Evolutionary conservation across 2,797 vertebrate genomes (phyloP).

Genomic region (Ptychobarbus kaznakovi): DNA sequence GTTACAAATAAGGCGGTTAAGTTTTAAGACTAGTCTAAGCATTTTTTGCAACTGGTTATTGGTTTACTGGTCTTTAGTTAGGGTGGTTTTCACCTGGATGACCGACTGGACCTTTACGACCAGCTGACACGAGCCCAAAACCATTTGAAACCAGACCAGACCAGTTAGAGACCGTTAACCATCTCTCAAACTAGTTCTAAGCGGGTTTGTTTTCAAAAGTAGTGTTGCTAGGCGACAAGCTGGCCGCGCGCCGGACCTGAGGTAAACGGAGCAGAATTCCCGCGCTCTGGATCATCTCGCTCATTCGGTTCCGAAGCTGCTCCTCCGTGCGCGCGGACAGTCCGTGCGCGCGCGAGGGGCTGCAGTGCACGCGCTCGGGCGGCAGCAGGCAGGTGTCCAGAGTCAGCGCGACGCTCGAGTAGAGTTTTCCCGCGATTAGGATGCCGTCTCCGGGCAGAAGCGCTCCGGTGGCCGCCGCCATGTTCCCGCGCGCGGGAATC

Average conservation of each 20-base stretch:
- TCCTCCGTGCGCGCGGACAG: conserved; percentile 14
- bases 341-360: conserved; percentile 4
- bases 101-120: too few relatives aligned
- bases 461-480: neutral
- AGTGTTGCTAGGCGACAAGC: too few relatives aligned
- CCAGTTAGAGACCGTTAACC: too few relatives aligned
- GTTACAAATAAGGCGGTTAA: too few relatives aligned
- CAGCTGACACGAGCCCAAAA: too few relatives aligned
- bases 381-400: conserved; percentile 25
- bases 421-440: neutral
- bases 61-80: too few relatives aligned
- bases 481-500: neutral
- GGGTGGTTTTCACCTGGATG: too few relatives aligned
- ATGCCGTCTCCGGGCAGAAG: conserved; percentile 15
- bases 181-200: too few relatives aligned
- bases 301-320: conserved; percentile 6
- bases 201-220: too few relatives aligned
- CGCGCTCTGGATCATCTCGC: conserved; percentile 26
- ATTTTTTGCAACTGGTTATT: too few relatives aligned
- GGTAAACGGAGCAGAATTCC: conserved; percentile 18
- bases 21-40: too few relatives aligned
- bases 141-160: too few relatives aligned
- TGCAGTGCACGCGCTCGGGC: neutral
- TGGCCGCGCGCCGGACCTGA: neutral
- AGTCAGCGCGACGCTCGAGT: conserved; percentile 9